These are phyloP conservation scores for Phlogophora meticulosa DNA, from an alignment of 2,888 invertebrate species.

Conservation along the genomic window DNA sequence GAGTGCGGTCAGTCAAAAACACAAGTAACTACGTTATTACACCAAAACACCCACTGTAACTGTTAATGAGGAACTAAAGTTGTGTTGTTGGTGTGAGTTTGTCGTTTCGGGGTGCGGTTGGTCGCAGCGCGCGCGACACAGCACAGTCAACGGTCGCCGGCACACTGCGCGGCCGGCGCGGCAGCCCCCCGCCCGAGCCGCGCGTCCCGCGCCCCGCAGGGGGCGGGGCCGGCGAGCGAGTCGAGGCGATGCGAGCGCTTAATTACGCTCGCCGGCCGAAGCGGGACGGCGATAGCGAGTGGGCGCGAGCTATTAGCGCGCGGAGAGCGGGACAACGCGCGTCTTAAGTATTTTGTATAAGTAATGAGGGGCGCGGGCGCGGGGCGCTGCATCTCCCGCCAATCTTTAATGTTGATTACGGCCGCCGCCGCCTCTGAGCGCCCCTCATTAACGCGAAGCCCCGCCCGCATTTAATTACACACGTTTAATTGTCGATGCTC, in stretches of 20 bases:
- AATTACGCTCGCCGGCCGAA: slow-evolving; percentile 89
- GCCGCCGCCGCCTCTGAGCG: slow-evolving; percentile 88
- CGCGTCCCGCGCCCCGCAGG: slow-evolving; percentile 78
- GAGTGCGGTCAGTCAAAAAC: slow-evolving; percentile 84
- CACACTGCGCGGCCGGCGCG: slow-evolving; percentile 87
- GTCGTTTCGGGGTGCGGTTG: slow-evolving; percentile 81
- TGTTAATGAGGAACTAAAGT: slow-evolving; percentile 87
- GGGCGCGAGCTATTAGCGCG: slow-evolving; percentile 93
- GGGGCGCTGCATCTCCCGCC: slow-evolving; percentile 90
- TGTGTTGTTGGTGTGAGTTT: slow-evolving; percentile 85
- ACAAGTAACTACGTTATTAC: slow-evolving; percentile 83
- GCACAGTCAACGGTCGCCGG: slow-evolving; percentile 89
- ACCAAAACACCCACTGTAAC: slow-evolving; percentile 88
- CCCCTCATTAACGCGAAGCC: slow-evolving; percentile 90
- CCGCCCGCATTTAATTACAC: slow-evolving; percentile 90
- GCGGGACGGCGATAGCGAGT: slow-evolving; percentile 89
- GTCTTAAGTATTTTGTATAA: slow-evolving; percentile 92
- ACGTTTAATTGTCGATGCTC: slow-evolving; percentile 83
- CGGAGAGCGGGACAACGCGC: slow-evolving; percentile 92
- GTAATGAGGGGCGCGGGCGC: slow-evolving; percentile 91
- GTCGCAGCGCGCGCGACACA: slow-evolving; percentile 85
- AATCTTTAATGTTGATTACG: slow-evolving; percentile 91
- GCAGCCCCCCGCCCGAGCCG: slow-evolving; percentile 76
- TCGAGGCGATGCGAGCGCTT: slow-evolving; percentile 90
- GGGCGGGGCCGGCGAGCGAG: slow-evolving; percentile 86